Evolutionary conservation across 2,888 invertebrate genomes (phyloP), one percentile per base, ranked within the genome.

Genomic region (Amorpha juglandis): DNA sequence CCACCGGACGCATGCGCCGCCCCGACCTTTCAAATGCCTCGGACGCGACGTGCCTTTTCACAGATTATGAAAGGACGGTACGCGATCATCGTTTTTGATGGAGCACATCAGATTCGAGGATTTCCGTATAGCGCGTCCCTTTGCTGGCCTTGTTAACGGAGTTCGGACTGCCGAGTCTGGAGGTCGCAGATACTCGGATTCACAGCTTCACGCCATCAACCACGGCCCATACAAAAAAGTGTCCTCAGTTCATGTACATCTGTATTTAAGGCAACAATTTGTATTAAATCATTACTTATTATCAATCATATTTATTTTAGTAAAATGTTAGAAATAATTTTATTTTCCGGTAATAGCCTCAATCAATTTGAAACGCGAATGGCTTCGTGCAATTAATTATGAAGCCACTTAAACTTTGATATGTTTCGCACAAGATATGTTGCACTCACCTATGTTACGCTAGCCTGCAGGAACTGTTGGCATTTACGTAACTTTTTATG

Each of bases 1-100:
- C 68, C 33, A 65, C 50, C 64, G 69, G 77, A 78, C 93, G 91
- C 93, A 88, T 85, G 93, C 92, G 91, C 83, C 71, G 64, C 48
- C 68, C 63, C 66, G 45, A 71, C 76, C 82, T 82, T 81, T 83
- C 84, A 81, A 68, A 71, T 71, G 74, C 72, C 71, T 74, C 74
- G 68, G 67, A 71, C 70, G 64, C 76, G 67, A 75, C 71, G 73
- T 74, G 71, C 70, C 72, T 76, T 75, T 79, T 81, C 77, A 81
- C 80, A 84, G 86, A 87, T 87, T 87, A 84, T 83, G 81, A 85
- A 83, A 81, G 79, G 76, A 79, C 71, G 77, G 76, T 75, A 81
- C 78, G 75, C 76, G 78, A 81, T 77, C 82, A 81, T 77, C 82
- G 83, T 85, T 87, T 81, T 79, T 77, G 77, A 83, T 73, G 27